These are phyloP conservation scores for Bothrops jararaca DNA, from an alignment of 2,113 vertebrate species.

Conservation along the genomic window DNA sequence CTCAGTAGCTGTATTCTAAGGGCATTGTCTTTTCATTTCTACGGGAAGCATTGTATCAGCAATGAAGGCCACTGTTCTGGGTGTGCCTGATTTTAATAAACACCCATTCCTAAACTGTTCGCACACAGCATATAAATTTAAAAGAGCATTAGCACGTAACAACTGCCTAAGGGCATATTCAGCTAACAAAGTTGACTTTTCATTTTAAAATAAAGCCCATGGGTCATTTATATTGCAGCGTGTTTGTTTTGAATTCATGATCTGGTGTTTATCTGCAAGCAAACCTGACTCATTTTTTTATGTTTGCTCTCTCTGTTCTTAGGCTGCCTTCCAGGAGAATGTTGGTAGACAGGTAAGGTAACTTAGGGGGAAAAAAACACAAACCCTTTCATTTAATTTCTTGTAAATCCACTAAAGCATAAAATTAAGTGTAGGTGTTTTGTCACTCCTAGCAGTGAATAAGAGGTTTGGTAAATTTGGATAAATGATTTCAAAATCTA, in stretches of 20 bases:
- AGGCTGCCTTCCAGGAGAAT: conserved; percentile 99
- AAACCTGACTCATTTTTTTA: conserved; percentile 65
- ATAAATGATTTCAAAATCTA: conserved; percentile 13
- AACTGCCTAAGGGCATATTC: conserved; percentile 42
- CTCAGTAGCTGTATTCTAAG: conserved; percentile 3
- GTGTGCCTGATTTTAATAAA: conserved; percentile 45
- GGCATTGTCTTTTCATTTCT: conserved; percentile 27
- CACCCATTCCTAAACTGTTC: conserved; percentile 45
- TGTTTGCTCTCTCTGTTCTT: conserved; percentile 70
- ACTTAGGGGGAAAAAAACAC: conserved; percentile 37
- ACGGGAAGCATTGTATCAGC: conserved; percentile 14
- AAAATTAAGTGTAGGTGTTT: conserved; percentile 6
- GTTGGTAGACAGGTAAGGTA: conserved; percentile 94
- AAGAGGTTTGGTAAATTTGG: conserved; percentile 14
- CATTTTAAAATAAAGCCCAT: conserved; percentile 68
- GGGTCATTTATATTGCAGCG: conserved; percentile 67
- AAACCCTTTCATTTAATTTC: conserved; percentile 57
- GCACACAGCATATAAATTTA: conserved; percentile 29
- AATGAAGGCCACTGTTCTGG: conserved; percentile 30
- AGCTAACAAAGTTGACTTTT: conserved; percentile 62
- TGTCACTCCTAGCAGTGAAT: conserved; percentile 27
- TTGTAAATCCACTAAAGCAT: conserved; percentile 40
- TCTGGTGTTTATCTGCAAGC: conserved; percentile 65
- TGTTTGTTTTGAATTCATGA: conserved; percentile 65
- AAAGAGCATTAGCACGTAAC: conserved; percentile 30